Evolutionary conservation across 2,888 invertebrate species (phyloP), one percentile per base, ranked within the genome.

Genomic region (Drosophila tripunctata): DNA sequence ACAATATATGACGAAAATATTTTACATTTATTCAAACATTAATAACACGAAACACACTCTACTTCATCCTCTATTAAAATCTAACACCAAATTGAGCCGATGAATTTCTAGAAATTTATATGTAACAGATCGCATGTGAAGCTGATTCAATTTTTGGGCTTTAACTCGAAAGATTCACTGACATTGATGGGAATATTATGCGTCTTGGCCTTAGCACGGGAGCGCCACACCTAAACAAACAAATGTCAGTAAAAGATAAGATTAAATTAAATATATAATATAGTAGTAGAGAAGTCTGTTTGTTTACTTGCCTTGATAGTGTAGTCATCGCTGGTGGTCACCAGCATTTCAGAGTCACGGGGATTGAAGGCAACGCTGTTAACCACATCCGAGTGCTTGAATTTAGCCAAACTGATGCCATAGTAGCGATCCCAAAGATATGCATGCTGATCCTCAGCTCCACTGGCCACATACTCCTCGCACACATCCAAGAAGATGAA

Each of bases 291-390:
- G n/a, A n/a, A n/a, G n/a, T n/a, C n/a, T n/a, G n/a, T n/a, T n/a
- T n/a, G n/a, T n/a, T n/a, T n/a, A 36, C 36, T 30, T 52, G 90
- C 91, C 92, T 96, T 96, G 48, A 96, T 93, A 4, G 94, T 94
- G 84, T 93, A 93, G 90, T 97, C 97, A 89, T 97, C 96, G 56
- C 96, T 96, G 7, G 95, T 95, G 4, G 96, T 96, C 5, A 97
- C 94, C 24, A 96, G 91, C 94, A 96, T 95, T 91, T 96, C 95
- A 0, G 95, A 93, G 91, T 96, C 95, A 64, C 92, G 92, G 0
- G 96, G 96, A 92, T 96, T 96, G 88, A 97, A 96, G 2, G 96
- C 96, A 1, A 96, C 96, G 15, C 95, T 95, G 91, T 96, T 96
- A 0, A 96, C 96, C 6, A 96, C 96, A 90, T 96, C 96, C 0